Evolutionary conservation across 1,140 invertebrate species (phyloP), one percentile per base, ranked within the genome.

Genomic region (Hyposmocoma kahamanoa): DNA sequence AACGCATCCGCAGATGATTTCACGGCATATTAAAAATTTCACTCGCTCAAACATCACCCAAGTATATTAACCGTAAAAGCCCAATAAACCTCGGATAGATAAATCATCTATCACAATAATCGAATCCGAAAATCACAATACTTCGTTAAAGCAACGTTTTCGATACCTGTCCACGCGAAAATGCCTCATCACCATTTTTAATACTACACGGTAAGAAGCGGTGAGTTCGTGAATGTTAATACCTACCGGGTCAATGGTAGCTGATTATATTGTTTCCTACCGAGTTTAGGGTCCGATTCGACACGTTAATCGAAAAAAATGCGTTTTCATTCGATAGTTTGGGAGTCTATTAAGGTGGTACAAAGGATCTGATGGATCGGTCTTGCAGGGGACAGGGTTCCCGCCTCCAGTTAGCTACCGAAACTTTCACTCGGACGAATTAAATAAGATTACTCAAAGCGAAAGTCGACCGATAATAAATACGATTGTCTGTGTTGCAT

Each of bases 241-340:
- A 49, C 15, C 47, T 50, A 49, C 51, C 47, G 9, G 48, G 50
- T 79, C 63, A 84, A 82, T 84, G 62, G 78, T 77, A 72, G 70
- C 78, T 84, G 78, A 84, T 84, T 84, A 80, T 80, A 82, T 82
- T 84, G 80, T 84, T 74, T 84, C 67, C 58, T 57, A 62, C 42
- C 58, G 60, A 46, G 60, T 73, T 72, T 65, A 56, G 68, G 72
- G 64, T 58, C 30, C 62, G 64, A 75, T 80, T 80, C 74, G 72
- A 70, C 59, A 67, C 72, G 74, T 76, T 78, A 74, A 82, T 80
- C 71, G 68, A 72, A 73, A 73, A 76, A 84, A 72, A 58, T 69
- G 71, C 67, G 61, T 62, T 68, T 65, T 80, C 76, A 74, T 73
- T 55, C 53, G 63, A 71, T 68, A 69, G 59, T 61, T 61, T n/a